Conservation (phyloP, 2,888 invertebrate species). For the Platycheirus albimanus region DNA sequence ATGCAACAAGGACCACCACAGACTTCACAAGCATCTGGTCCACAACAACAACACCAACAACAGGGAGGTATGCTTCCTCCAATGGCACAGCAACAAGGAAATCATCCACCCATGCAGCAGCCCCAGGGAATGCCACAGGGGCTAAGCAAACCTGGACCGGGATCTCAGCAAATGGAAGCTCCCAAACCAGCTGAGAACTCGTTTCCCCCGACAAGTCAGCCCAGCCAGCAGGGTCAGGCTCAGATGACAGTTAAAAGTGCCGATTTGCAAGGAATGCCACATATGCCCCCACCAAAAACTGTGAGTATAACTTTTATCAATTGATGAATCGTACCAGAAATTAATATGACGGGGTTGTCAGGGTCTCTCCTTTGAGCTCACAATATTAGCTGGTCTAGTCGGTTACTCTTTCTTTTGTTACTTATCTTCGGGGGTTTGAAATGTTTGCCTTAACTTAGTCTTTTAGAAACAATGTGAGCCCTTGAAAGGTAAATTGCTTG, state of each 20-base stretch:
- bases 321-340: too few species aligned
- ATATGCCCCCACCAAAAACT: constrained; percentile 80
- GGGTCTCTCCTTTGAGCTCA: too few species aligned
- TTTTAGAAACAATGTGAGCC: too few species aligned
- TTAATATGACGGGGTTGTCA: too few species aligned
- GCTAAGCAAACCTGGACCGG: constrained; percentile 76
- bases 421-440: too few species aligned
- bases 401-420: too few species aligned
- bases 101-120: constrained; percentile 70
- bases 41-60: constrained; percentile 56
- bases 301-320: too few species aligned
- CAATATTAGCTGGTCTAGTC: too few species aligned
- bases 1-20: constrained; percentile 40
- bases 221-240: constrained; percentile 76
- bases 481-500: too few species aligned
- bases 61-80: constrained; percentile 58
- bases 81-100: constrained; percentile 72
- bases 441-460: too few species aligned
- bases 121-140: constrained; percentile 59
- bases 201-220: constrained; percentile 75
- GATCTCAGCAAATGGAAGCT: constrained; percentile 63
- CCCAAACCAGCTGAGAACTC: constrained; percentile 54
- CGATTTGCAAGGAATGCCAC: constrained; percentile 79
- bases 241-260: constrained; percentile 81
- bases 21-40: constrained; percentile 47